Base-by-base conservation (phyloP, 2,888 invertebrate species). In the Patella ulyssiponensis region DNA sequence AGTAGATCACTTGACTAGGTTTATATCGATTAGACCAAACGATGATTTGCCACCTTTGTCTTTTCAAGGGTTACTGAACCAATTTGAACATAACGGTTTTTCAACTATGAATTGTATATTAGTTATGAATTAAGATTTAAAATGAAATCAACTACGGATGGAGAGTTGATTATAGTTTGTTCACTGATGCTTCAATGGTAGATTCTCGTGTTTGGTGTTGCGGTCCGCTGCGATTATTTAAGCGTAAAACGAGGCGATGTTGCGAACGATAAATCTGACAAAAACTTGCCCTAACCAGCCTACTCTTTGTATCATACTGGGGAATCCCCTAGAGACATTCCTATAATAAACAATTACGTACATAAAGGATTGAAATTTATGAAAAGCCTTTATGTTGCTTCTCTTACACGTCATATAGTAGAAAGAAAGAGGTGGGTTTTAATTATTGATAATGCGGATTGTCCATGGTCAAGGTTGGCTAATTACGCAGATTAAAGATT, bases 61-160 rank as follows among this genome's bases (percentile, higher is more conserved):
- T 20, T 64, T 64, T 64, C 23, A 64, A 23, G 64, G 64, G 23
- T 23, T 64, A 20, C 23, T 64, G 64, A 64, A 23, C 20, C 20
- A 64, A 23, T 23, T 64, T 64, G 64, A 64, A 64, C 20, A 64
- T 23, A 20, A 20, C 64, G 14, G 64, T 23, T 64, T 23, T 64
- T 23, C 20, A 64, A 23, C 23, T 23, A 64, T 64, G 2, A 20
- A 64, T 64, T 64, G 11, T 23, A 64, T 64, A 64, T 64, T 23
- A 64, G 64, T 11, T 64, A 64, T 64, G 64, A 64, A 23, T 64
- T 23, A 20, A 20, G 64, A 64, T 64, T 64, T 64, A 14, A 64
- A 64, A 64, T 64, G 23, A 64, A 64, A 64, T 64, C 64, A 23
- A 64, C 20, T 23, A 64, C 23, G 64, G 64, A 64, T 64, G 64